Evolutionary conservation across 2,797 vertebrate species (phyloP).

Genomic region (Pantherophis vulpinus): DNA sequence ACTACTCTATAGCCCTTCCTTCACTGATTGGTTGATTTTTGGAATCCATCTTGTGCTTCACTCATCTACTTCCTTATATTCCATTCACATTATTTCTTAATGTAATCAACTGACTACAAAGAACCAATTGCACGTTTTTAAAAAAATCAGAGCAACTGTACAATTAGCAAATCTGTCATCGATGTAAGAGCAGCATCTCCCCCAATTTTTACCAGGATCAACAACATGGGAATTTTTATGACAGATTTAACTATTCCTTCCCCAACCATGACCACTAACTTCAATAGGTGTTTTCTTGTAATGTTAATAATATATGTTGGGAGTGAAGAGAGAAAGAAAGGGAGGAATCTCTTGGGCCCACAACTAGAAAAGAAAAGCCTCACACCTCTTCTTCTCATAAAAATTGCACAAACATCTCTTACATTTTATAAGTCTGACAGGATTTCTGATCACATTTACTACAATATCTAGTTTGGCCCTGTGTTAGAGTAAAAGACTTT

Average conservation of each 20-base stretch:
- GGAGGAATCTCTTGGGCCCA: background rate
- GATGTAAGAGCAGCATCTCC: background rate
- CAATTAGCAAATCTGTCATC: background rate
- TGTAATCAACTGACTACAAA: background rate
- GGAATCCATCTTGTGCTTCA: accelerated
- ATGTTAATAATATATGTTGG: background rate
- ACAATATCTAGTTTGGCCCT: background rate
- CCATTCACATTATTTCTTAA: background rate
- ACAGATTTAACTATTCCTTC: background rate
- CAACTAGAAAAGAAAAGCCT: background rate
- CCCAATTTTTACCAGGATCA: background rate
- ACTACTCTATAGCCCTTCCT: background rate
- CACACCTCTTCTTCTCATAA: background rate
- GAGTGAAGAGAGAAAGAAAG: background rate
- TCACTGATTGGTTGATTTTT: background rate
- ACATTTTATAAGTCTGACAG: background rate
- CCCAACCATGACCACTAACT: background rate
- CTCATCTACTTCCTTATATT: background rate
- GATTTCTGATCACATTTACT: background rate
- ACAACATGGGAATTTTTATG: background rate
- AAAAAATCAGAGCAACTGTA: background rate
- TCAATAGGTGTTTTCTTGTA: background rate
- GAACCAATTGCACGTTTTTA: background rate
- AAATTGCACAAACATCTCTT: background rate
- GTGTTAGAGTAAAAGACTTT: background rate